Evolutionary conservation across 2,888 invertebrate genomes (phyloP), one percentile per base, ranked within the genome.

Genomic region (Trisateles emortualis): DNA sequence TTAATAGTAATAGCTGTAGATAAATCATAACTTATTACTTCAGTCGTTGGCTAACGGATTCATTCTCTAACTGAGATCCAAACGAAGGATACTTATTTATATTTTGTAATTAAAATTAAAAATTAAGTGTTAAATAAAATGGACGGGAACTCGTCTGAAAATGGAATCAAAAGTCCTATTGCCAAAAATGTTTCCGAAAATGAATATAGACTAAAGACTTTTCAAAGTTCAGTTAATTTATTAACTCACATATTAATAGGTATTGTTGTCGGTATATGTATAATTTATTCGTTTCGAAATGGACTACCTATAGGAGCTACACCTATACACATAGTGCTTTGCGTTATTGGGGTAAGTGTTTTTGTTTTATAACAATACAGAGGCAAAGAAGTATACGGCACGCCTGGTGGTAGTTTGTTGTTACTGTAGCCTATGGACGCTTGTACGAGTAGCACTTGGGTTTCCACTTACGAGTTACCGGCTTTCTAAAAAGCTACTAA

Each of bases 291-390:
- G 1, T 78, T 87, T 5, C 75, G 79, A 50, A 55, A 53, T 60
- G 84, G 83, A 17, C 9, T 76, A 5, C 86, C 87, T 0, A 13
- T 85, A 3, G 68, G 70, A 43, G 57, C 79, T 0, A 87, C 84
- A 6, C 58, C 68, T 16, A 50, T 78, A 35, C 90, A 91, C 56
- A 78, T 90, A 19, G 54, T 85, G 2, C 61, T 90, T 38, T 90
- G 90, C 68, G 87, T 89, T 10, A 52, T 86, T 44, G 91, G 92
- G 74, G 92, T 92, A 64, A 88, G 91, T 17, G 4, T 38, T 35
- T 38, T n/a, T n/a, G n/a, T n/a, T n/a, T n/a, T n/a, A n/a, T n/a
- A n/a, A n/a, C n/a, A n/a, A n/a, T n/a, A n/a, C n/a, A n/a, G n/a
- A n/a, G n/a, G n/a, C n/a, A n/a, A n/a, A n/a, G n/a, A n/a, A n/a